These are phyloP conservation scores for Agonopterix heracliana DNA, from an alignment of 2,888 invertebrate species.

Conservation along the genomic window DNA sequence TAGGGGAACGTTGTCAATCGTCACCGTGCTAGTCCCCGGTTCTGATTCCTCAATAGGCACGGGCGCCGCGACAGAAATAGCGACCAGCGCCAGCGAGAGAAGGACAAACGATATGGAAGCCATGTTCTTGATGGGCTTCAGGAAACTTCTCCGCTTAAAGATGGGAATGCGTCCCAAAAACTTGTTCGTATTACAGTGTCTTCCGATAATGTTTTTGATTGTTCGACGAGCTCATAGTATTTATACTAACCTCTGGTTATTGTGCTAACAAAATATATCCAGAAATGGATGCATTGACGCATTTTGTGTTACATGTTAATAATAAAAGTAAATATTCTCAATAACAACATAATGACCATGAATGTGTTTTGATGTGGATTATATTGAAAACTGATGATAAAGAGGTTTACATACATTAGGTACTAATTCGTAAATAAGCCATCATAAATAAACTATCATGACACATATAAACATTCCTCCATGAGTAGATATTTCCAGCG, in stretches of 20 bases:
- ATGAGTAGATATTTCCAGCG: too few relatives aligned
- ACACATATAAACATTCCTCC: neutral
- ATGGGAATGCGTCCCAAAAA: conserved; percentile 29
- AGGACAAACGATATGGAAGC: conserved; percentile 43
- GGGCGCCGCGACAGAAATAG: conserved; percentile 38
- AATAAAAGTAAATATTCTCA: conserved; percentile 49
- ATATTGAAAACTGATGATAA: conserved; percentile 38
- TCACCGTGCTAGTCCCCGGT: conserved; percentile 27
- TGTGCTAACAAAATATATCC: conserved; percentile 56
- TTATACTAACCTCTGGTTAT: conserved; percentile 41
- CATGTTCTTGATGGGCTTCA: conserved; percentile 44
- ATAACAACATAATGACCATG: conserved; percentile 68
- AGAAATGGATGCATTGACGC: conserved; percentile 60
- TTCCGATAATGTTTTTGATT: conserved; percentile 25
- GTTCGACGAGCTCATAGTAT: conserved; percentile 32
- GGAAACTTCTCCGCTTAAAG: conserved; percentile 42
- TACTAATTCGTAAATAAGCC: conserved; percentile 19
- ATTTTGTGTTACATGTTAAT: conserved; percentile 44
- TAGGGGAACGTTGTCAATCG: conserved; percentile 28
- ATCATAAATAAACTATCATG: conserved; percentile 4
- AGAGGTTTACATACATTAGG: conserved; percentile 26
- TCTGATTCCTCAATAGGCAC: conserved; percentile 29
- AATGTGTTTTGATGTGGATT: conserved; percentile 49
- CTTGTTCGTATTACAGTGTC: conserved; percentile 26
- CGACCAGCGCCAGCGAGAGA: conserved; percentile 44